A percentile compares a stretch with the other conserved stretches of the same genome.
phyloP scores from a whole-genome alignment of 1,140 invertebrate species.

The Panulirus ornatus region DNA sequence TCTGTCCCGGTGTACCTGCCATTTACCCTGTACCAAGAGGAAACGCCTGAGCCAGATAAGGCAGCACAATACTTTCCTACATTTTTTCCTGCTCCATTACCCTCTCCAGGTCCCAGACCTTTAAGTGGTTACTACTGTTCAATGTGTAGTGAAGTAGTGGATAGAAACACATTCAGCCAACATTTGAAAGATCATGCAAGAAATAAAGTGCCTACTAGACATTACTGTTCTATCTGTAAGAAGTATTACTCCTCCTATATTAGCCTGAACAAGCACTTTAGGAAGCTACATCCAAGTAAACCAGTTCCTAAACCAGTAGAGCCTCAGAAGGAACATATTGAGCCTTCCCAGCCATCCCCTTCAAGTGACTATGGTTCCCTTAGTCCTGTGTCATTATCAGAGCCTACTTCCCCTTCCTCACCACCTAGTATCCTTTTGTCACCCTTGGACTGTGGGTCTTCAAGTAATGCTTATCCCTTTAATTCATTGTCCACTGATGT shows the following conservation, averaged over 20 bases:
- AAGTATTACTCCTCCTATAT: slow-evolving; percentile 45
- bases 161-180: slow-evolving; percentile 76
- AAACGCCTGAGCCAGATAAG: not conserved
- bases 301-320: not conserved
- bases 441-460: not conserved
- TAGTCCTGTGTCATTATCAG: slow-evolving; percentile 43
- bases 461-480: not conserved
- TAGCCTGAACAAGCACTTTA: slow-evolving; percentile 55
- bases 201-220: slow-evolving; percentile 14
- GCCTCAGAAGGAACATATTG: not conserved
- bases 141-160: slow-evolving; percentile 63
- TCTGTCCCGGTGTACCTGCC: slow-evolving; percentile 52
- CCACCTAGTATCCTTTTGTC: not conserved
- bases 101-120: not conserved
- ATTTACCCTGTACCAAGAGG: slow-evolving; percentile 51
- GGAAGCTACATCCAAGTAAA: slow-evolving; percentile 41
- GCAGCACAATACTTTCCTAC: not conserved
- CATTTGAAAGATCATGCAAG: slow-evolving; percentile 47
- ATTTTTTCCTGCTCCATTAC: slow-evolving; percentile 27
- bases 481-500: not conserved
- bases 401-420: slow-evolving; percentile 13
- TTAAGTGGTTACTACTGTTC: slow-evolving; percentile 42
- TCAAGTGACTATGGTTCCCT: slow-evolving; percentile 62
- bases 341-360: slow-evolving; percentile 36
- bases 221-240: slow-evolving; percentile 54